These are phyloP conservation scores for Ceratotherium simum DNA, from an alignment of 2,113 vertebrate genomes.

Conservation along the genomic window DNA sequence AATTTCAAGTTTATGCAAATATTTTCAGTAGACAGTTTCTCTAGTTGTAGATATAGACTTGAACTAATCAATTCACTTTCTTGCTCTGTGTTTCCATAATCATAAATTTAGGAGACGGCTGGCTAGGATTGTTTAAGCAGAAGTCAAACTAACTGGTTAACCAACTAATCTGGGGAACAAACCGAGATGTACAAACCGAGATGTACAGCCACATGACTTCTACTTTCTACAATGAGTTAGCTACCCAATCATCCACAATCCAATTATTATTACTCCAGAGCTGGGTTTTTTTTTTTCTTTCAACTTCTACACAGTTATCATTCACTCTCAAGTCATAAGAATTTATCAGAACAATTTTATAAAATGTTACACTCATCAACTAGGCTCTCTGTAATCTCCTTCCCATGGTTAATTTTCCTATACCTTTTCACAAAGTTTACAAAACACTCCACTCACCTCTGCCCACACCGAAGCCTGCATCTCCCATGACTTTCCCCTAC, in stretches of 20 bases:
- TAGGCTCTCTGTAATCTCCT: background rate
- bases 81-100: background rate
- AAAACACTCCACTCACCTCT: background rate
- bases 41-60: background rate
- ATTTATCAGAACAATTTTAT: background rate
- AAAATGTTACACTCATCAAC: background rate
- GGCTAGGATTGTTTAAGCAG: background rate
- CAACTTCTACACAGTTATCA: background rate
- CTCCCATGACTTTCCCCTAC: background rate
- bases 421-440: background rate
- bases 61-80: background rate
- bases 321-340: background rate
- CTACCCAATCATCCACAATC: background rate
- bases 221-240: background rate
- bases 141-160: background rate
- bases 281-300: background rate
- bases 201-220: background rate
- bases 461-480: background rate
- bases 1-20: background rate
- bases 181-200: background rate
- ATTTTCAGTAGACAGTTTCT: background rate
- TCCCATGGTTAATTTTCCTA: background rate
- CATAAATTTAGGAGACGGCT: background rate
- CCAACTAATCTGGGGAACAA: background rate
- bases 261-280: no score